Percentiles rank a stretch among this genome's conserved stretches.
Conservation (phyloP, 1,140 invertebrate genomes). For the Artemia franciscana region DNA sequence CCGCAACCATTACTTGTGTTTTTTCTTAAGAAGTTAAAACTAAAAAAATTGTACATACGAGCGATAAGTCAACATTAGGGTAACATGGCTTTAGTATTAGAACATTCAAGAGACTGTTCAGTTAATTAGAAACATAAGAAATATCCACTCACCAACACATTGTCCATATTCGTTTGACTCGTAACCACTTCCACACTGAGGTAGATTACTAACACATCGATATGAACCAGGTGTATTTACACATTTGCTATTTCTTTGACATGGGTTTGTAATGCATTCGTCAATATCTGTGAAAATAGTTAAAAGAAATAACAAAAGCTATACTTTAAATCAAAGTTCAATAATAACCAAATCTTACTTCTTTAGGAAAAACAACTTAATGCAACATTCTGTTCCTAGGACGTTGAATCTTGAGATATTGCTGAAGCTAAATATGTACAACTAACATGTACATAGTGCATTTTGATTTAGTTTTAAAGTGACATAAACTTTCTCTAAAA, state of each 20-base stretch:
- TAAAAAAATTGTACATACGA: too few relatives aligned
- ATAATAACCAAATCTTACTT: conserved; percentile 21
- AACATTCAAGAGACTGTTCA: background rate
- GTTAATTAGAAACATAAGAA: too few relatives aligned
- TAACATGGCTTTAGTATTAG: background rate
- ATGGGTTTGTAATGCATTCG: conserved; percentile 24
- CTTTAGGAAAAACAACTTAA: too few relatives aligned
- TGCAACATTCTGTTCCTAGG: too few relatives aligned
- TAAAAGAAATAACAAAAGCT: background rate
- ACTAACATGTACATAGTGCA: too few relatives aligned
- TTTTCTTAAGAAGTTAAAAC: too few relatives aligned
- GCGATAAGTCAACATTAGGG: too few relatives aligned
- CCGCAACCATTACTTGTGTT: too few relatives aligned
- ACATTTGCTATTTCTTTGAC: conserved; percentile 22
- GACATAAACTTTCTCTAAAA: too few relatives aligned
- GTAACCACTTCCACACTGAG: conserved; percentile 18
- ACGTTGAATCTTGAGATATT: too few relatives aligned
- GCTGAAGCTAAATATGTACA: too few relatives aligned
- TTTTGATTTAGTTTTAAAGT: too few relatives aligned
- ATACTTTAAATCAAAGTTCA: conserved; percentile 26
- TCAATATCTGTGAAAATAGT: conserved; percentile 23
- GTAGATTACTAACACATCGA: conserved; percentile 19
- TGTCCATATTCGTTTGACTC: conserved; percentile 20
- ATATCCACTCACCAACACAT: conserved; percentile 24
- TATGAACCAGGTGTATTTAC: conserved; percentile 31